Base-by-base conservation (phyloP, 2,888 invertebrate species). In the Orchesella flavescens region DNA sequence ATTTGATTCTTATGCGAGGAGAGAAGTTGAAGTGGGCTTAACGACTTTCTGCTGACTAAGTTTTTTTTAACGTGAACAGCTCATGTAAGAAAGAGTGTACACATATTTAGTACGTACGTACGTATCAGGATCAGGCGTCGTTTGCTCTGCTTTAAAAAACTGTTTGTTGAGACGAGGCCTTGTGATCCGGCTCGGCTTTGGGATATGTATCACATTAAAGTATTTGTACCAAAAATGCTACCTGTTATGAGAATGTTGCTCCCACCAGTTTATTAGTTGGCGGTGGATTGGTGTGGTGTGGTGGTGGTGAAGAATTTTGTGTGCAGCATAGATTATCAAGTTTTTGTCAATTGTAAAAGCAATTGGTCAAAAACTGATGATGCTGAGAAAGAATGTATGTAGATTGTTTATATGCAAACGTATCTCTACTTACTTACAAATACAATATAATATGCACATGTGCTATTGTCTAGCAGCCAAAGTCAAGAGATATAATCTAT, bases 351-450 rank as follows among this genome's bases (percentile, higher is more conserved):
- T 79, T 72, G 71, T 79, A 78, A 78, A 71, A 71, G 78, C 72
- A 78, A 82, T 84, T 86, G 84, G 84, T 87, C 87, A 86, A 86
- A n/a, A n/a, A n/a, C n/a, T n/a, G n/a, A 84, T 86, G 85, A 86
- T 78, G 75, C 76, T 75, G 57, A 74, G 71, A 49, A 23, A 46
- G 55, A 69, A 66, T 13, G 77, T 68, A 72, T 72, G 72, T 79
- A 72, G 44, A 46, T 23, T n/a, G n/a, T 44, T 44, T 15, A n/a
- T 49, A 49, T 49, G 10, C n/a, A 12, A 7, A 49, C 49, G 49
- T 49, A 10, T n/a, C 49, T 49, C 1, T 3, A 34, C 7, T 34
- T 4, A 34, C 34, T 2, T 34, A 34, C 34, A 34, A 4, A 7
- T 7, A 34, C 7, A 34, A 4, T 34, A 34, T 34, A 34, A 49